Base-by-base conservation (phyloP, 2,113 vertebrate genomes). In the Psephotus haematonotus region DNA sequence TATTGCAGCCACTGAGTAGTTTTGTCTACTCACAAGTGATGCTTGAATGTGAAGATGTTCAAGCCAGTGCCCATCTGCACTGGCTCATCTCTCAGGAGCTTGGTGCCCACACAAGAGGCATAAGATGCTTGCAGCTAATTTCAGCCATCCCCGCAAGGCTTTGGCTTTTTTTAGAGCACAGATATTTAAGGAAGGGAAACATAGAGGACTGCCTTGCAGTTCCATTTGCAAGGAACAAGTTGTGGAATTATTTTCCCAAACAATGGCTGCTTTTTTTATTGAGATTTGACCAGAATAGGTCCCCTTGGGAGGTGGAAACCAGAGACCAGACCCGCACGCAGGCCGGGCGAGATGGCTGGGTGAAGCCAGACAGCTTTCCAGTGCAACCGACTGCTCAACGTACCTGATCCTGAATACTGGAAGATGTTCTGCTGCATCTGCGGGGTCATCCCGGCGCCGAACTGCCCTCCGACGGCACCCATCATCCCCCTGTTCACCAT, bases 371-470 rank as follows among this genome's bases (percentile, higher is more conserved):
- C 0, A 0, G 3, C 24, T 27, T 72, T 13, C 59, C 52, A 4
- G 1, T 0, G 6, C 64, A 8, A 17, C 33, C 78, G 5, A 15
- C 37, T 1, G 3, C 79, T 28, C 9, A 0, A 33, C 44, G 1
- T 65, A 93, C 99, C 98, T 77, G 99, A 96, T 72, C 98, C 98
- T 35, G 98, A 98, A 81, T 99, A 99, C 98, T 99, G 99, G 88
- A 99, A 99, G 97, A 99, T 98, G 62, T 98, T 98, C 96, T 98
- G 99, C 97, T 99, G 99, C 97, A 99, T 97, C 49, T 98, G 98
- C 13, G 99, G 95, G 94, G 78, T 98, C 87, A 99, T 97, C 68
- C 98, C 97, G 25, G 97, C 57, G 44, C 97, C 98, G 79, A 99
- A 99, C 97, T 99, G 99, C 76, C 98, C 98, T 94, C 98, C 98